Percentiles rank a stretch among this genome's conserved stretches.
These are phyloP conservation scores for Borostomias antarcticus DNA, from an alignment of 2,797 vertebrate species.

Conservation along the genomic window DNA sequence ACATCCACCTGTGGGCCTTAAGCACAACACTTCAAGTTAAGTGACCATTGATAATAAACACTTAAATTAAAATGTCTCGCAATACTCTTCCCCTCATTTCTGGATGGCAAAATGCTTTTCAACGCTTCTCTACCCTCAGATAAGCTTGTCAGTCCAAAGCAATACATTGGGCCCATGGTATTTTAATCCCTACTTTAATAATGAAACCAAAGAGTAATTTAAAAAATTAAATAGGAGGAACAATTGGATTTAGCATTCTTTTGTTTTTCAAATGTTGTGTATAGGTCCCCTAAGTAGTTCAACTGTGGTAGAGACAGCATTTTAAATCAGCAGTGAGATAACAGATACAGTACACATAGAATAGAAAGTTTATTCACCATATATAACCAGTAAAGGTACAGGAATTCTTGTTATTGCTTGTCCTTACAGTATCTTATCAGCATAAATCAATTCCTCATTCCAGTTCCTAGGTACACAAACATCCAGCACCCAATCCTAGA, in stretches of 20 bases:
- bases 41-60: too few species aligned
- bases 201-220: constrained; percentile 40
- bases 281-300: constrained; percentile 11
- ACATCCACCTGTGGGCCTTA: too few species aligned
- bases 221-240: constrained; percentile 26
- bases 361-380: too few species aligned
- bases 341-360: constrained; percentile 34
- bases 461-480: too few species aligned
- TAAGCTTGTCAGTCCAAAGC: background rate
- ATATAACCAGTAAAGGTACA: constrained; percentile 28
- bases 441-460: too few species aligned
- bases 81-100: too few species aligned
- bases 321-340: constrained; percentile 39
- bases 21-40: too few species aligned
- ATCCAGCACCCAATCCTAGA: constrained; percentile 32
- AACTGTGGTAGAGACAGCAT: constrained; percentile 15
- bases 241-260: constrained; percentile 37
- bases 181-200: constrained; percentile 30
- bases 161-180: constrained; percentile 46
- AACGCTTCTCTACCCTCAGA: too few species aligned
- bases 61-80: too few species aligned
- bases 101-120: too few species aligned
- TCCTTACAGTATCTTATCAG: too few species aligned
- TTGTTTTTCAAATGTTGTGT: constrained; percentile 21
- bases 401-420: too few species aligned